Conservation (phyloP, 2,797 vertebrate genomes). For the Harpagifer antarcticus region DNA sequence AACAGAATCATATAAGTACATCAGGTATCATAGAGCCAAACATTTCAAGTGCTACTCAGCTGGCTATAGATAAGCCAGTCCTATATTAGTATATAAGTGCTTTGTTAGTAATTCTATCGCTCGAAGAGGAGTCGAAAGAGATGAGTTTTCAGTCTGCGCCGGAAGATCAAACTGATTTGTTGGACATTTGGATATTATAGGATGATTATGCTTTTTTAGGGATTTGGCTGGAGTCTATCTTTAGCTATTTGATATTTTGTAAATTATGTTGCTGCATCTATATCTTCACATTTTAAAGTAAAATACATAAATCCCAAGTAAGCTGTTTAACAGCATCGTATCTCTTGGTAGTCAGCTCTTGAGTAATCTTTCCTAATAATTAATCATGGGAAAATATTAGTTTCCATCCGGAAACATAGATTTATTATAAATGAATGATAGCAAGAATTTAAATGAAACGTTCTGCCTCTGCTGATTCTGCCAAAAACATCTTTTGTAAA, state of each 20-base stretch:
- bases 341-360: too few relatives aligned
- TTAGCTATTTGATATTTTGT: background rate
- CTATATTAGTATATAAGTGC: too few relatives aligned
- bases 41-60: too few relatives aligned
- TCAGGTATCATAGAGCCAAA: too few relatives aligned
- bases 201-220: background rate
- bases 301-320: background rate
- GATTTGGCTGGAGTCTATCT: background rate
- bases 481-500: constrained; percentile 1
- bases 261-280: background rate
- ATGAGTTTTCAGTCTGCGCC: too few relatives aligned
- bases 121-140: too few relatives aligned
- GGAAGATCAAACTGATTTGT: background rate
- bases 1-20: too few relatives aligned
- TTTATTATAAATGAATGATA: background rate
- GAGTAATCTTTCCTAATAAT: background rate
- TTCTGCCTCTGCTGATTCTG: background rate
- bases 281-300: background rate
- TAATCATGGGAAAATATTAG: background rate
- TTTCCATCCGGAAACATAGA: background rate
- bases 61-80: too few relatives aligned
- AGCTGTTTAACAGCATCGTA: background rate
- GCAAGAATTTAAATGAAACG: background rate
- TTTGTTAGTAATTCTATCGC: too few relatives aligned
- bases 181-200: background rate